These are phyloP conservation scores for Anthophora plumipes DNA, from an alignment of 2,888 invertebrate species.

Conservation along the genomic window DNA sequence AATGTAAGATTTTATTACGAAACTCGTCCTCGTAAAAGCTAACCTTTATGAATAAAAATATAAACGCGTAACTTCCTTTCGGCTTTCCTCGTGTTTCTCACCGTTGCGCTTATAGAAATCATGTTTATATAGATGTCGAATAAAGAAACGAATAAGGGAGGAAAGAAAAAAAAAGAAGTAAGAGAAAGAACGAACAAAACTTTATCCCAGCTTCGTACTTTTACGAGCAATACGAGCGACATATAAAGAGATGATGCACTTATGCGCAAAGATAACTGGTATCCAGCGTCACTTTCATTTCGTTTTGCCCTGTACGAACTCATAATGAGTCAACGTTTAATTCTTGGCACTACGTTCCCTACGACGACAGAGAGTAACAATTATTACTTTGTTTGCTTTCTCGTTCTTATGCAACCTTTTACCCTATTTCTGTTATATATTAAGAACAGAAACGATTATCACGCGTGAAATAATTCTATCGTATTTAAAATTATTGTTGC, in stretches of 20 bases:
- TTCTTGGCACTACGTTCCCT: constrained; percentile 23
- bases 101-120: background rate
- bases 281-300: constrained; percentile 33
- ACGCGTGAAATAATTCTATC: background rate
- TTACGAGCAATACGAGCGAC: constrained; percentile 21
- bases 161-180: background rate
- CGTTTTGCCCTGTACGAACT: constrained; percentile 29
- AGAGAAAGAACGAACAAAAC: background rate
- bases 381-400: constrained; percentile 17
- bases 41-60: background rate
- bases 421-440: background rate
- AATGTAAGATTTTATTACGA: background rate
- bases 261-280: constrained; percentile 25
- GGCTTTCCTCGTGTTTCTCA: background rate
- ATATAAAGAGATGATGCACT: constrained; percentile 39
- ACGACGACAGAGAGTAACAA: background rate
- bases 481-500: background rate
- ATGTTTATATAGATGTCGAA: background rate
- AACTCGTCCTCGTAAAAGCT: background rate
- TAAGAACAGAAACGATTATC: background rate
- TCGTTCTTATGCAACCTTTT: constrained; percentile 10
- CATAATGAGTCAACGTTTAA: constrained; percentile 42
- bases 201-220: constrained; percentile 14
- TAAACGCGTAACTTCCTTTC: background rate
- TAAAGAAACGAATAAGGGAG: background rate